Evolutionary conservation across 2,797 vertebrate species (phyloP).

Genomic region (Balearica regulorum): DNA sequence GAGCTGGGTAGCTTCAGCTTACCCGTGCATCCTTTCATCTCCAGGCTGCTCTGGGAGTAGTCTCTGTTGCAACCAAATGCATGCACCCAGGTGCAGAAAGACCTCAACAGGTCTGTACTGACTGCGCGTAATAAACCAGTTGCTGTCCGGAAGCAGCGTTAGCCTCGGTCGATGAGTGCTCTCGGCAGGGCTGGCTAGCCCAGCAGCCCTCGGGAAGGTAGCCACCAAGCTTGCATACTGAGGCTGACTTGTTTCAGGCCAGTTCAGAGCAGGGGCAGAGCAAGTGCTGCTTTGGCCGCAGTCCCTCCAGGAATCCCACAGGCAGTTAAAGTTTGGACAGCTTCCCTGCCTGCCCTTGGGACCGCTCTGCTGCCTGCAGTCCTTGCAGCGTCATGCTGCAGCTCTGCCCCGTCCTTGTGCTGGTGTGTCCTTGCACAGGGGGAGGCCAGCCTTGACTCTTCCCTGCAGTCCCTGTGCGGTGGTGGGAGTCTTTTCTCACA

Average conservation of each 20-base stretch:
- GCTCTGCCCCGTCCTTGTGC: not conserved
- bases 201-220: not conserved
- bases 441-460: not conserved
- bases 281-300: not conserved
- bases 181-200: not conserved
- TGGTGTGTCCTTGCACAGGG: not conserved
- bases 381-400: accelerated
- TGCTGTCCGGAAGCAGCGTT: not conserved
- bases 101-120: not conserved
- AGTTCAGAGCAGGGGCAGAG: not conserved
- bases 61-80: not conserved
- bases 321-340: not conserved
- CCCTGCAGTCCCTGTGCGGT: not conserved
- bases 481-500: not conserved
- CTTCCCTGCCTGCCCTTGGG: constrained; percentile 4
- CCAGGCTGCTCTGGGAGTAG: not conserved
- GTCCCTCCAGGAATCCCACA: not conserved
- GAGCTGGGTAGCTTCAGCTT: not conserved
- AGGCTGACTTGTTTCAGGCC: not conserved
- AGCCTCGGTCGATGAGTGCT: accelerated
- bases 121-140: not conserved
- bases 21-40: not conserved
- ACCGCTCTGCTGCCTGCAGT: not conserved
- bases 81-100: not conserved
- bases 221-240: not conserved